Conservation (phyloP, 2,888 invertebrate species). For the Drosophila dives region DNA sequence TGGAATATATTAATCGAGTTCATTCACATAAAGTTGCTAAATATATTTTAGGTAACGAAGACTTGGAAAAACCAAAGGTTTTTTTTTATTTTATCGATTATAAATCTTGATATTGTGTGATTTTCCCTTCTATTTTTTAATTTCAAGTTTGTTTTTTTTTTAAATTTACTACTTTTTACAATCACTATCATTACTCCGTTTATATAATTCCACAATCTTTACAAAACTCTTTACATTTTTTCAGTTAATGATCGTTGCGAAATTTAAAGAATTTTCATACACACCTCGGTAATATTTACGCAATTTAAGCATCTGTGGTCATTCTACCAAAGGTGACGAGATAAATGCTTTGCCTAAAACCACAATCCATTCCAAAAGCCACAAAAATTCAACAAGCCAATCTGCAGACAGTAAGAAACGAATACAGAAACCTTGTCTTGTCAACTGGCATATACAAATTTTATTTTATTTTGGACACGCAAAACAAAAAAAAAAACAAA, state of each 20-base stretch:
- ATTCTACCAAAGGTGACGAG: slow-evolving; percentile 53
- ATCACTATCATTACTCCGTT: not conserved
- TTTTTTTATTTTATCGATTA: not conserved
- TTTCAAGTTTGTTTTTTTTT: not conserved
- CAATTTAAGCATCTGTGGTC: slow-evolving; percentile 57
- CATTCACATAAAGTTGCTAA: not conserved
- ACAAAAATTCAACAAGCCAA: slow-evolving; percentile 21
- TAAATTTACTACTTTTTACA: not conserved
- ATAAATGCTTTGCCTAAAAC: slow-evolving; percentile 59
- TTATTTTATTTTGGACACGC: slow-evolving; percentile 34
- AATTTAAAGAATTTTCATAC: not conserved
- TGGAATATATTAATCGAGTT: not conserved
- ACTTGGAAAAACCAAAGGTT: not conserved
- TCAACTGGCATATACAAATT: slow-evolving; percentile 59
- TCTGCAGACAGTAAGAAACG: slow-evolving; percentile 37
- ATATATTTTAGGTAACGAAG: not conserved
- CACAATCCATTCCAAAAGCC: slow-evolving; percentile 45
- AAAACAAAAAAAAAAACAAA: slow-evolving; percentile 24
- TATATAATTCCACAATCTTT: not conserved
- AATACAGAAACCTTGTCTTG: slow-evolving; percentile 50
- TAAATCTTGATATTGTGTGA: not conserved
- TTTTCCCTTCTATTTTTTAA: not conserved
- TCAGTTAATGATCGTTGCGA: slow-evolving; percentile 1
- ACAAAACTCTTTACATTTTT: not conserved
- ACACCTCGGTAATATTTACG: slow-evolving; percentile 41